phyloP scores from a whole-genome alignment of 2,888 invertebrate species.

The Tenthredo livida region DNA sequence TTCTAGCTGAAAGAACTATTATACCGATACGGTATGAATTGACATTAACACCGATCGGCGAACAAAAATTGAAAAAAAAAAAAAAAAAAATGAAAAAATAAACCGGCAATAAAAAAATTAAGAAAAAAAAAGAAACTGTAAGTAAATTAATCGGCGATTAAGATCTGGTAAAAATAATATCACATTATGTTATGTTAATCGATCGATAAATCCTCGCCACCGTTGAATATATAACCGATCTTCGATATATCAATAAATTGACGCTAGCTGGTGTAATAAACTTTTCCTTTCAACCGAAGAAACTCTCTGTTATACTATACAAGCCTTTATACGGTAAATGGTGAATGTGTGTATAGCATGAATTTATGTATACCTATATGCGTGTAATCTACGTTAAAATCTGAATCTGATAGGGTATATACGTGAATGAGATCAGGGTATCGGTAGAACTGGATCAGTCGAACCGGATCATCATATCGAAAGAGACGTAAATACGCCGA shows the following conservation, averaged over 20 bases:
- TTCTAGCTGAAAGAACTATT: neutral
- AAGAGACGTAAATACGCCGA: neutral
- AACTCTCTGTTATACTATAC: neutral
- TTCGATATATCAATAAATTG: neutral
- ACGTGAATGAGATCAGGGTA: constrained; percentile 39
- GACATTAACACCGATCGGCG: neutral
- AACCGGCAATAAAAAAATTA: too few relatives aligned
- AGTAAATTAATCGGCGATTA: neutral
- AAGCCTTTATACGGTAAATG: neutral
- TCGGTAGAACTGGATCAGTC: neutral
- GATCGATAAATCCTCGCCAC: neutral
- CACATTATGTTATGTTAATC: constrained; percentile 17
- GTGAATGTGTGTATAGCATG: neutral
- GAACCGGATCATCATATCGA: constrained; percentile 43
- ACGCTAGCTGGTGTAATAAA: neutral
- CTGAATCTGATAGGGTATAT: neutral
- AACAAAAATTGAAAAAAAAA: neutral
- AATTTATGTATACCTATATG: neutral
- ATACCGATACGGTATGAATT: neutral
- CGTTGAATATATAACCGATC: neutral
- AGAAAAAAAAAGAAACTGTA: neutral
- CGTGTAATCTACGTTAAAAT: neutral
- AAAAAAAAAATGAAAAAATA: neutral
- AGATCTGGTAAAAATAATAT: neutral
- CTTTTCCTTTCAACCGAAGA: constrained; percentile 6